Percentiles rank a stretch among this genome's conserved stretches.
Conservation (phyloP, 2,113 vertebrate species). For the Phainopepla nitens region DNA sequence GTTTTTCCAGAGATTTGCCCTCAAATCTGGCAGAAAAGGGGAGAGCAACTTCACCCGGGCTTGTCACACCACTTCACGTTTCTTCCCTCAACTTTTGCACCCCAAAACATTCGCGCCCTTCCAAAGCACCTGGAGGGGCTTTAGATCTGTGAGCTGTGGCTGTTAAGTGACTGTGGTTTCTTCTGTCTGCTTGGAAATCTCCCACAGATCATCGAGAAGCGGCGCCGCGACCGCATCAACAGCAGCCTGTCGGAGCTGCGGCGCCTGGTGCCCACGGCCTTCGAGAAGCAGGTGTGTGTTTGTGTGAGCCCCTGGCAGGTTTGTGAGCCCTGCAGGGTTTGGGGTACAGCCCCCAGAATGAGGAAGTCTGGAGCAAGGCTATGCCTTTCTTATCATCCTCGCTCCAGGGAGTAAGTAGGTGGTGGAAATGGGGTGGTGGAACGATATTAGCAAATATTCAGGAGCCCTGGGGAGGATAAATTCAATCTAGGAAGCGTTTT, state of each 20-base stretch:
- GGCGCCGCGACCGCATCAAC: conserved; percentile 91
- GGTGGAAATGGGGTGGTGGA: neutral
- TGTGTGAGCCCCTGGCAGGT: neutral
- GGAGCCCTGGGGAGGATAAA: neutral
- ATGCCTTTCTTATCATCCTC: neutral
- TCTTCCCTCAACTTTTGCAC: neutral
- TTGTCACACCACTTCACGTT: neutral
- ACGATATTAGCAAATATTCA: neutral
- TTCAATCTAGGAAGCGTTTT: neutral
- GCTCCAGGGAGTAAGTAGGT: neutral
- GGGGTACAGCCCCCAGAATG: neutral
- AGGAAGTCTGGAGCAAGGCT: neutral
- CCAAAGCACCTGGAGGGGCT: neutral
- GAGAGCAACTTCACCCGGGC: neutral
- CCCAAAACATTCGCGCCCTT: neutral
- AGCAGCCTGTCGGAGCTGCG: conserved; percentile 92
- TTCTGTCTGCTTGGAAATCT: neutral
- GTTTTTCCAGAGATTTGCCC: neutral
- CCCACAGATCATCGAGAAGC: conserved; percentile 90
- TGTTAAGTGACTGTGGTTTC: neutral
- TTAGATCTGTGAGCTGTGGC: fast-evolving
- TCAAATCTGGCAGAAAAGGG: neutral
- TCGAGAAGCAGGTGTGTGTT: conserved; percentile 88
- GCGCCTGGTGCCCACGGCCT: conserved; percentile 89
- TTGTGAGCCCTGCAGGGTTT: fast-evolving